A percentile compares a stretch with the other conserved stretches of the same genome.
phyloP scores from a whole-genome alignment of 1,140 invertebrate genomes.

The Cherax destructor region DNA sequence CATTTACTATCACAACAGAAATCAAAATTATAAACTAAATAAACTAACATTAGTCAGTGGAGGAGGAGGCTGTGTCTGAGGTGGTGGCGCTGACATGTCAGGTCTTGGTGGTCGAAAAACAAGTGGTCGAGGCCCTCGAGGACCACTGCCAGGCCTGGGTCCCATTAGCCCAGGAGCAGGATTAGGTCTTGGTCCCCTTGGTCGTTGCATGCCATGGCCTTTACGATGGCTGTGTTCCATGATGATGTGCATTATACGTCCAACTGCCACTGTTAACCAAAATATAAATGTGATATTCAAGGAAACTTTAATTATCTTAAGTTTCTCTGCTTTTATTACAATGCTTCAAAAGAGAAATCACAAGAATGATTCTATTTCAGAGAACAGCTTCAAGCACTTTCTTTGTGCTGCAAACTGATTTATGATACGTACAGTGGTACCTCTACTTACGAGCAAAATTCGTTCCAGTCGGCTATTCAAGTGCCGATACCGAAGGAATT shows the following conservation, averaged over 20 bases:
- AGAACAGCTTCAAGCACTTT: too few species aligned
- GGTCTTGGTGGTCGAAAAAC: constrained; percentile 45
- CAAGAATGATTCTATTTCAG: too few species aligned
- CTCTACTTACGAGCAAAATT: too few species aligned
- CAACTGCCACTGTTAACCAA: constrained; percentile 75
- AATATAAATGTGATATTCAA: not conserved
- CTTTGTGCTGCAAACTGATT: too few species aligned
- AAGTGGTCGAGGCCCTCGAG: constrained; percentile 37
- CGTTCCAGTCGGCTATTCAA: too few species aligned
- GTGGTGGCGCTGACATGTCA: constrained; percentile 56
- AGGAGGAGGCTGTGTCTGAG: constrained; percentile 53
- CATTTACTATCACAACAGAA: too few species aligned
- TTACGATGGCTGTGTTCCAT: constrained; percentile 71
- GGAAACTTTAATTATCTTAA: too few species aligned
- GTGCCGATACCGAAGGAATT: too few species aligned
- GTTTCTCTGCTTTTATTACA: too few species aligned
- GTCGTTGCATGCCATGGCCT: constrained; percentile 38
- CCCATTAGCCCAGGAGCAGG: constrained; percentile 53
- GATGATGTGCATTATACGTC: constrained; percentile 76
- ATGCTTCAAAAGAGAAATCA: too few species aligned
- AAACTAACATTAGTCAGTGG: constrained; percentile 49
- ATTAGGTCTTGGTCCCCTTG: constrained; percentile 54
- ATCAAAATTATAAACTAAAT: too few species aligned
- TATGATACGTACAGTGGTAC: too few species aligned
- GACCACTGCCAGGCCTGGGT: constrained; percentile 51